Base-by-base conservation (phyloP, 2,888 invertebrate genomes). In the Dryadula phaetusa region DNA sequence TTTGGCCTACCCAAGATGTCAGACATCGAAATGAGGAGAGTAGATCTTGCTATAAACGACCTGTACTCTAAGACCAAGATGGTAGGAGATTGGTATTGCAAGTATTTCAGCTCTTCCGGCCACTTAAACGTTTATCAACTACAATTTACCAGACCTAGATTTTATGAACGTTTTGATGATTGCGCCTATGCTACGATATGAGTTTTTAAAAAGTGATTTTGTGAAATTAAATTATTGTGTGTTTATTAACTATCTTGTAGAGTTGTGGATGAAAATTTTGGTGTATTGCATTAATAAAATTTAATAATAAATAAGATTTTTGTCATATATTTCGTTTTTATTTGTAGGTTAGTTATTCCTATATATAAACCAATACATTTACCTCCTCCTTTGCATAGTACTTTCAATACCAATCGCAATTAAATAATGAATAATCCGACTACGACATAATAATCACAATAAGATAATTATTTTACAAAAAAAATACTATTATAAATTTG, bases 1-100 rank as follows among this genome's bases (percentile, higher is more conserved):
- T 80, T 87, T 53, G 93, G 94, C 0, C 74, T 94, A 16, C 93
- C 94, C 3, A 84, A 80, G 76, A 83, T 94, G 82, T 86, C 86
- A 7, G 84, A 84, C 0, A 42, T 72, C 3, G 94, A 94, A 75
- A 78, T 86, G 2, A 77, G 78, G 0, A 74, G 82, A 5, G 73
- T 93, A 10, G 88, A 93, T 75, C 71, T 81, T 20, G 88, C 93
- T 0, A 67, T 91, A n/a, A 77, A 79, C 34, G 78, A 87, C 2
- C 77, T 94, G 1, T 69, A 71, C 18, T 28, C 25, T 0, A 87
- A 79, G 62, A 74, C 80, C 61, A 73, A 49, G 6, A 66, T 86
- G 74, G 82, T 83, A 0, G 42, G 80, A 3, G 81, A 86, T 14
- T 92, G 92, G 92, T 84, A 85, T 70, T 28, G 53, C 52, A 88